Evolutionary conservation across 2,797 vertebrate species (phyloP), one percentile per base, ranked within the genome.

Genomic region (Sorex maritimensis): DNA sequence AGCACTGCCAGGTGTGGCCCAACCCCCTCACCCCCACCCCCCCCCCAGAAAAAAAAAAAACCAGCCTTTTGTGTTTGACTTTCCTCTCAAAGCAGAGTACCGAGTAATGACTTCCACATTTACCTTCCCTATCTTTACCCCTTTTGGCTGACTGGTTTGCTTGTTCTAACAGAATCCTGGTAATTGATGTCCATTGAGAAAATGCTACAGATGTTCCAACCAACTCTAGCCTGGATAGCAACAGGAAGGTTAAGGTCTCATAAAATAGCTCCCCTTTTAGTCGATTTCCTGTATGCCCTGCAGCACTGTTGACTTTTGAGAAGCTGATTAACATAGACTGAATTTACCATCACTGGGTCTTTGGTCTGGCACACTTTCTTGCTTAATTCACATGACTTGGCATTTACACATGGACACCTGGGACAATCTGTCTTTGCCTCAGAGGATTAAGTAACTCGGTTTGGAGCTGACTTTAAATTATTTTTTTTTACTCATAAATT

Each of bases 381-480:
- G 75, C 85, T 88, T 80, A 69, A 87, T 85, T 94, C 91, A 88
- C 41, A 61, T 89, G 87, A 92, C 91, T 95, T 96, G 92, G 95
- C 93, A 87, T 94, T 96, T 75, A 41, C 5, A 71, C 6, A 58
- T 12, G 94, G 93, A 88, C 91, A 96, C 96, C 95, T 97, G 96
- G 97, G 95, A 95, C 97, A 92, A 72, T 94, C 88, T 74, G 78
- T 90, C 94, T 96, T 92, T 97, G 90, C 94, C 75, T 94, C 34
- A 13, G 46, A 97, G 96, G 94, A 94, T 93, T 97, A 92, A 95
- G 92, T 96, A 88, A 91, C 77, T 88, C 85, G 82, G n/a, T 91
- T 90, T 94, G 83, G 79, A 96, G 77, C 91, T 96, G 96, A 96
- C 86, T 95, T 97, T 83, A 92, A 97, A 96, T 95, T 73, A 69